Conservation (phyloP, 2,797 vertebrate species). For the Alectoris magna region DNA sequence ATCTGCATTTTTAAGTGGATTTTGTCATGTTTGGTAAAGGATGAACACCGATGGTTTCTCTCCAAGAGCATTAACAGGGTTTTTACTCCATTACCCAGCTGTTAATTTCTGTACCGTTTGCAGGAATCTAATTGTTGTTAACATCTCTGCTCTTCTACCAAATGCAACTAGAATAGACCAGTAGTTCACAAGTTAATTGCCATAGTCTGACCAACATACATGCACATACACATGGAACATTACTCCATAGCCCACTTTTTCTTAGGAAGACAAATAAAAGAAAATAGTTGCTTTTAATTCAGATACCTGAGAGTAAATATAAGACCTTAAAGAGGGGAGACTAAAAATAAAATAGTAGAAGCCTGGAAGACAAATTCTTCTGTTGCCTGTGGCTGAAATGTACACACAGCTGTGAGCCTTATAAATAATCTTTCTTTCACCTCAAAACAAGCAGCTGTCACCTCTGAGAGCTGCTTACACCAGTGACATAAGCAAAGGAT, state of each 20-base stretch:
- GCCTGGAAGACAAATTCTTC: neutral
- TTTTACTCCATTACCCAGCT: neutral
- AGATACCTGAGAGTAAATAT: neutral
- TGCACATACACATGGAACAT: rapidly evolving
- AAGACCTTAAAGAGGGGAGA: neutral
- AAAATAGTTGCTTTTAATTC: neutral
- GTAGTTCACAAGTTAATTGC: neutral
- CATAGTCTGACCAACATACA: neutral
- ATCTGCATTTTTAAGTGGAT: neutral
- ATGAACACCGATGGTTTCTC: neutral
- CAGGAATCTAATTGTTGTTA: neutral
- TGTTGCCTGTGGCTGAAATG: neutral
- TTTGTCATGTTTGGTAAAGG: neutral
- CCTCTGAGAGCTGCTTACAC: neutral
- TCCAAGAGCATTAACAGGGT: neutral
- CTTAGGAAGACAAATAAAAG: neutral
- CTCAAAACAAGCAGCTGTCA: neutral
- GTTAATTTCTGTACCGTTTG: neutral
- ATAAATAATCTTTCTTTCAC: neutral
- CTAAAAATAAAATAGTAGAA: neutral
- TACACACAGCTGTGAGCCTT: neutral
- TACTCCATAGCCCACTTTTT: neutral
- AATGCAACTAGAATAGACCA: neutral
- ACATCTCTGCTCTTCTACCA: neutral
- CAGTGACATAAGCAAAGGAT: neutral